Base-by-base conservation (phyloP, 2,113 vertebrate species). In the human (Homo sapiens) region DNA sequence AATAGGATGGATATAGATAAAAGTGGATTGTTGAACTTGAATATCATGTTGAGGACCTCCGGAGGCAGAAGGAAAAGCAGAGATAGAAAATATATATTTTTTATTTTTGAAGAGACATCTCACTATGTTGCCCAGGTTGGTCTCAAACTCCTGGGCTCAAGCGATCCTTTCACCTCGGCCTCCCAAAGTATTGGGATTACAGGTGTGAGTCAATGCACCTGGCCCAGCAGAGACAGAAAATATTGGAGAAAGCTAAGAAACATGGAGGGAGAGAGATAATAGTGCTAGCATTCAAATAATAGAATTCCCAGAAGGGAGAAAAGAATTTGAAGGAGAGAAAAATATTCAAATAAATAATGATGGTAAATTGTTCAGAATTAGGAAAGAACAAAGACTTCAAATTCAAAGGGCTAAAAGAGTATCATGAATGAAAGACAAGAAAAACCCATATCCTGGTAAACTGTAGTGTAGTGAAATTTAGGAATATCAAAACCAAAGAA, bases 21-120 rank as follows among this genome's bases (percentile, higher is more conserved):
- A 92, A 79, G 57, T 83, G 50, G 61, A 45, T 90, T 96, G 61
- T 38, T 94, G 83, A 95, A 95, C 72, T 89, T 93, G 45, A 89
- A 76, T 70, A 70, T 78, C 72, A 57, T 72, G 40, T 43, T 89
- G 73, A 92, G 30, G 50, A 73, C 52, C 38, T 96, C 64, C 75
- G 75, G 90, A 80, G 35, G 64, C 17, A 45, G 61, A 96, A 85
- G 40, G 59, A 82, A 96, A 96, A 83, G 5, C 55, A 73, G 57
- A 80, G 50, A 7, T 43, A 48, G 48, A 76, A 96, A 85, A 81
- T 64, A 73, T 11, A 5, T 61, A 27, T 61, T 27, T 27, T 27
- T 27, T 2, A 27, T 61, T 27, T 61, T 61, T 61, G 50, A 52
- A 52, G 50, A 52, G 50, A 17, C 16, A 17, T 52, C 59, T 61